Conservation (phyloP, 1,140 invertebrate genomes). For the Ceratina calcarata region DNA sequence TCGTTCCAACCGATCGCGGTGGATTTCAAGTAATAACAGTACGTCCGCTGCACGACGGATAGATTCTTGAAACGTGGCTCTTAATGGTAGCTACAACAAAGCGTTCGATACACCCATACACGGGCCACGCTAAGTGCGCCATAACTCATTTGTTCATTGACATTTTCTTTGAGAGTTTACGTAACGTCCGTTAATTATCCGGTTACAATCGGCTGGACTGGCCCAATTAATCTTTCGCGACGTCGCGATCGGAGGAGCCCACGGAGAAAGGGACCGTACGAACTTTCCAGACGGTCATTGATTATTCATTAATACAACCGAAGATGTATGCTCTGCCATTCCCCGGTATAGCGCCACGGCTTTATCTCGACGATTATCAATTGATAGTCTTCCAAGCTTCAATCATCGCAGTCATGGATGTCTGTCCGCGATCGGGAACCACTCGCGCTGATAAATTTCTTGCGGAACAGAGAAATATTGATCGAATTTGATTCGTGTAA, state of each 20-base stretch:
- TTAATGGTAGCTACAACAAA: background rate
- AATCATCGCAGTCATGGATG: background rate
- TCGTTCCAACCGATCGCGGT: background rate
- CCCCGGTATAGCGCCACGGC: background rate
- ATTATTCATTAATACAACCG: slow-evolving; percentile 3
- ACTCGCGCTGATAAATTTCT: slow-evolving; percentile 8
- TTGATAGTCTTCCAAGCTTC: background rate
- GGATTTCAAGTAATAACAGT: background rate
- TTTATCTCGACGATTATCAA: background rate
- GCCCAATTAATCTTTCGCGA: slow-evolving; percentile 54
- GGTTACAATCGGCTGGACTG: slow-evolving; percentile 21
- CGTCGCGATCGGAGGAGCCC: background rate
- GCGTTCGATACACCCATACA: background rate
- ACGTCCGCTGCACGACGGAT: background rate
- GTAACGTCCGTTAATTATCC: slow-evolving; percentile 58
- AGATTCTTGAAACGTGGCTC: background rate
- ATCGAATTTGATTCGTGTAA: slow-evolving; percentile 17
- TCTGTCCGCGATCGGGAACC: slow-evolving; percentile 1
- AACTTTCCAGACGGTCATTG: slow-evolving; percentile 47
- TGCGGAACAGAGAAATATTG: background rate
- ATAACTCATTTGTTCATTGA: slow-evolving; percentile 31
- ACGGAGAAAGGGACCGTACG: slow-evolving; percentile 52
- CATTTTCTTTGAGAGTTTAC: slow-evolving; percentile 51
- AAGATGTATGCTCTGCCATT: background rate
- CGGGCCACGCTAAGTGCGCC: too few species aligned